phyloP scores from a whole-genome alignment of 2,113 vertebrate genomes.

The Sorex araneus region DNA sequence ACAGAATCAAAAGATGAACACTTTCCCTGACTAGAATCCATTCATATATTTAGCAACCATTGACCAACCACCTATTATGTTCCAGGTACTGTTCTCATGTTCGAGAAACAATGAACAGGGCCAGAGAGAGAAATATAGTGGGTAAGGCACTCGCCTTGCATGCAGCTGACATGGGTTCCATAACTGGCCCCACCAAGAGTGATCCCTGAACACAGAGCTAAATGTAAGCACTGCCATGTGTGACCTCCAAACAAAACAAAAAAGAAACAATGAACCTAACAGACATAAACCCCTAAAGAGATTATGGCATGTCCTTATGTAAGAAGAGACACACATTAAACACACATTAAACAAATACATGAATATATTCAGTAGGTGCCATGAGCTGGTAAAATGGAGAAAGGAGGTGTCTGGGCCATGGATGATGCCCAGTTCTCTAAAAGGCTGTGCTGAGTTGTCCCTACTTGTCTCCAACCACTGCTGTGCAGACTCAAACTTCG shows the following conservation, averaged over 20 bases:
- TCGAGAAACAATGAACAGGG: too few species aligned
- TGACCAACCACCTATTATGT: background rate
- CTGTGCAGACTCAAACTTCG: background rate
- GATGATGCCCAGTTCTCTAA: background rate
- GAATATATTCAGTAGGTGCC: background rate
- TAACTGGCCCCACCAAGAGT: too few species aligned
- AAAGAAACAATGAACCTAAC: background rate
- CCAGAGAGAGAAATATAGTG: background rate
- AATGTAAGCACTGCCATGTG: too few species aligned
- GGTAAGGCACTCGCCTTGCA: too few species aligned
- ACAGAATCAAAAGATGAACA: background rate
- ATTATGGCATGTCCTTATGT: background rate
- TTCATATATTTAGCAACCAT: background rate
- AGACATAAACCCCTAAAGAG: background rate
- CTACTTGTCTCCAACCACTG: background rate
- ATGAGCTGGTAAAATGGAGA: background rate
- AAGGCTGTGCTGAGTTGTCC: background rate
- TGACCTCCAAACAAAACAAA: too few species aligned
- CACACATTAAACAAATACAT: background rate
- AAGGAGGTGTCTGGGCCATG: too few species aligned
- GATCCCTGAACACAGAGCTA: too few species aligned
- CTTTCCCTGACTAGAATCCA: background rate
- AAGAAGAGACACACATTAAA: background rate
- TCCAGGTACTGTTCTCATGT: background rate
- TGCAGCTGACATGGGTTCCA: too few species aligned